phyloP scores from a whole-genome alignment of 2,888 invertebrate genomes.

The Choristoneura rosaceana region DNA sequence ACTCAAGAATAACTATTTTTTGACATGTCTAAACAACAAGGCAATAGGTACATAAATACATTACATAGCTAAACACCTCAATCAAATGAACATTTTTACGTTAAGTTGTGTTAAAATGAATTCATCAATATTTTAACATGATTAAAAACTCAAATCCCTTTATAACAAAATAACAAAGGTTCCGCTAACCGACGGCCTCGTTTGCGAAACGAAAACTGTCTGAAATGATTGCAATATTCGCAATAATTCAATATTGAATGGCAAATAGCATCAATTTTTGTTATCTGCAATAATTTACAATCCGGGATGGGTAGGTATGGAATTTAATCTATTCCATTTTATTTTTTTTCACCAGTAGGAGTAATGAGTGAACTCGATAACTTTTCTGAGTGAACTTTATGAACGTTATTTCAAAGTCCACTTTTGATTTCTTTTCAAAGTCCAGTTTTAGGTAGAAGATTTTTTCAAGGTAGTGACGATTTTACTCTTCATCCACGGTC shows the following conservation, averaged over 20 bases:
- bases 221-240: constrained; percentile 32
- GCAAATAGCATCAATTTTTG: constrained; percentile 58
- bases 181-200: constrained; percentile 26
- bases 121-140: constrained; percentile 19
- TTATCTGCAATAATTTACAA: constrained; percentile 65
- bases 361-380: too few species aligned
- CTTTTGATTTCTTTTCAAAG: too few species aligned
- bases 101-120: background rate
- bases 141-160: constrained; percentile 27
- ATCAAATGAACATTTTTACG: background rate
- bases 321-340: constrained; percentile 68
- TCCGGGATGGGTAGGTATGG: constrained; percentile 44
- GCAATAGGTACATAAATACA: too few species aligned
- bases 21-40: too few species aligned
- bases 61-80: too few species aligned
- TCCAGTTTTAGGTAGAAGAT: too few species aligned
- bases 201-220: constrained; percentile 24
- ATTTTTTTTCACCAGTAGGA: too few species aligned
- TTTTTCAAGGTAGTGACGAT: too few species aligned
- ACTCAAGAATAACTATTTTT: too few species aligned
- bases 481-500: too few species aligned
- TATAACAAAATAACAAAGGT: constrained; percentile 24
- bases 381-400: too few species aligned
- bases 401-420: too few species aligned
- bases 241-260: constrained; percentile 35